A percentile compares a stretch with the other conserved stretches of the same genome.
Evolutionary conservation across 2,888 invertebrate genomes (phyloP).

Genomic region (Oxycera nigricornis): DNA sequence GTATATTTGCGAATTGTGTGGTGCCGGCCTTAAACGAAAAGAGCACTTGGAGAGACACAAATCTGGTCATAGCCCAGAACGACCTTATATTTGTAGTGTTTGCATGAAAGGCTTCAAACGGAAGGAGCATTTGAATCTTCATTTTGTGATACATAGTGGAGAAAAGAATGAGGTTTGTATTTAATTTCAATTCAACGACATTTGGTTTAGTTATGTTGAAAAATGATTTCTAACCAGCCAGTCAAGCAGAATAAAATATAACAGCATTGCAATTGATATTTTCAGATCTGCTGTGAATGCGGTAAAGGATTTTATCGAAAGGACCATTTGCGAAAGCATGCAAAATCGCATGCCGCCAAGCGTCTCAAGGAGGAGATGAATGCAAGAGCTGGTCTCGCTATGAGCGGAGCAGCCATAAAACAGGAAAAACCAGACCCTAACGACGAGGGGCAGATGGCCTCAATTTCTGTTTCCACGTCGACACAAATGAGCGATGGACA

Average conservation of each 20-base stretch:
- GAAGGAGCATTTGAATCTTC: constrained; percentile 82
- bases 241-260: too few relatives aligned
- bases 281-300: constrained; percentile 52
- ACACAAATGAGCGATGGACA: constrained; percentile 43
- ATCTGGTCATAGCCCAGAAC: constrained; percentile 80
- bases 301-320: constrained; percentile 75
- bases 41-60: constrained; percentile 82
- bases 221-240: background rate
- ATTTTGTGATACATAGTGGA: constrained; percentile 84
- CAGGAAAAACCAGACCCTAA: background rate
- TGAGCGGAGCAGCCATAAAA: constrained; percentile 6
- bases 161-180: constrained; percentile 75
- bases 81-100: constrained; percentile 79
- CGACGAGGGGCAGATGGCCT: constrained; percentile 18
- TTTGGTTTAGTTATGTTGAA: background rate
- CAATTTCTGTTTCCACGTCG: constrained; percentile 39
- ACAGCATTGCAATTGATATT: too few relatives aligned
- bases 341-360: constrained; percentile 78
- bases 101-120: constrained; percentile 82
- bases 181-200: background rate
- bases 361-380: constrained; percentile 72
- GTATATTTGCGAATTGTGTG: constrained; percentile 79
- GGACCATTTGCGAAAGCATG: constrained; percentile 81
- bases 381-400: constrained; percentile 11
- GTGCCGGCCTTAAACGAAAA: constrained; percentile 78